Percentiles rank a stretch among this genome's conserved stretches.
phyloP scores from a whole-genome alignment of 2,113 vertebrate species.

The Hypocryptadius cinnamomeus region DNA sequence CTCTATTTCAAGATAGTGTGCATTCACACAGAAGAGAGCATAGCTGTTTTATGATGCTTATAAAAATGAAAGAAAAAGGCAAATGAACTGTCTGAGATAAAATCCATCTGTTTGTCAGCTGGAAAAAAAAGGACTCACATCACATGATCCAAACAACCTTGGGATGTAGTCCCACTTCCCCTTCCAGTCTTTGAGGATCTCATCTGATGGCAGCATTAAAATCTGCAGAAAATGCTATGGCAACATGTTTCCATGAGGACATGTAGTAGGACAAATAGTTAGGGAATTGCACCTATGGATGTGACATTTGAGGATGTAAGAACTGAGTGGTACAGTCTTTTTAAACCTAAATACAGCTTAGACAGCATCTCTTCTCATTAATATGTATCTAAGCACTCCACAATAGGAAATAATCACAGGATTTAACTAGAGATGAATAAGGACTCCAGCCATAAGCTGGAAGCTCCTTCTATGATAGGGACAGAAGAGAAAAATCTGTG shows the following conservation, averaged over 20 bases:
- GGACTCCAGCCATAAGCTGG: not conserved
- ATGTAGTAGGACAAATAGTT: not conserved
- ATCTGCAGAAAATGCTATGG: slow-evolving; percentile 57
- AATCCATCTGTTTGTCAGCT: slow-evolving; percentile 23
- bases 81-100: slow-evolving; percentile 11
- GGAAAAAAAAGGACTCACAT: not conserved
- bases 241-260: slow-evolving; percentile 62
- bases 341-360: not conserved
- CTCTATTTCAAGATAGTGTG: not conserved
- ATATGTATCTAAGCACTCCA: slow-evolving; percentile 11
- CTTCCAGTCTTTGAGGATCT: not conserved
- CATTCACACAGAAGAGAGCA: not conserved
- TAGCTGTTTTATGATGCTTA: not conserved
- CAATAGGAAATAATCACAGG: slow-evolving; percentile 5
- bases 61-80: slow-evolving; percentile 18
- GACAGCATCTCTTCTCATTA: not conserved
- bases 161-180: not conserved
- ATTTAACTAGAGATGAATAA: slow-evolving; percentile 6
- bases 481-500: not conserved
- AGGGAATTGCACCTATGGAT: slow-evolving; percentile 22
- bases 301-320: not conserved
- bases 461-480: not conserved
- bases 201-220: slow-evolving; percentile 24
- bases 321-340: not conserved
- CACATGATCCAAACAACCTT: not conserved